These are phyloP conservation scores for Protonibea diacanthus DNA, from an alignment of 2,797 vertebrate genomes.

Conservation along the genomic window DNA sequence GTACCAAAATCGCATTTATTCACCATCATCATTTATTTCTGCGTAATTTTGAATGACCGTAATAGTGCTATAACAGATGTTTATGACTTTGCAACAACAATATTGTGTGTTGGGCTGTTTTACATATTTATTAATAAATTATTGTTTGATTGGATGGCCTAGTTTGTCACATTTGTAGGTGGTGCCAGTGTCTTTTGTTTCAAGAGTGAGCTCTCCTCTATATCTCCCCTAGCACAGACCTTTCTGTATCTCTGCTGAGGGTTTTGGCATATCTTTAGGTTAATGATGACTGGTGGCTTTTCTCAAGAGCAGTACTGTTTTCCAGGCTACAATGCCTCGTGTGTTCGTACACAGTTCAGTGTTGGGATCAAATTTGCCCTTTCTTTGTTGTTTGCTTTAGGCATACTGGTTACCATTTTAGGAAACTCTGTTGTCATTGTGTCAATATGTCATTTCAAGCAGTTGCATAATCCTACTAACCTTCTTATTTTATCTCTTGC, in stretches of 20 bases:
- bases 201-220: neutral
- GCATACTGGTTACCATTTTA: slow-evolving; percentile 25
- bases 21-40: no score
- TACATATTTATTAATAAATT: neutral
- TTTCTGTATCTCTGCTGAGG: neutral
- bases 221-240: no score
- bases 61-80: no score
- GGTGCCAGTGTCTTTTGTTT: neutral
- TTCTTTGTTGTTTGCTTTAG: slow-evolving; percentile 6
- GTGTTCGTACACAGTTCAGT: slow-evolving; percentile 11
- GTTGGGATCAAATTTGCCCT: slow-evolving; percentile 3
- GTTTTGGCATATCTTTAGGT: neutral
- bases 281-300: slow-evolving; percentile 1
- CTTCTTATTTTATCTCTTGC: slow-evolving; percentile 85
- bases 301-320: slow-evolving; percentile 28
- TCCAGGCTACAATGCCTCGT: slow-evolving; percentile 11
- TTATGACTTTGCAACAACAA: neutral
- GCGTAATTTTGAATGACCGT: no score
- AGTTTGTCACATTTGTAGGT: neutral
- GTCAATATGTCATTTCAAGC: slow-evolving; percentile 84
- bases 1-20: no score
- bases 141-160: neutral
- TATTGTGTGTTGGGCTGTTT: neutral
- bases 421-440: slow-evolving; percentile 85
- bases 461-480: slow-evolving; percentile 86